These are phyloP conservation scores for Theretra japonica DNA, from an alignment of 2,888 invertebrate species.

Conservation along the genomic window DNA sequence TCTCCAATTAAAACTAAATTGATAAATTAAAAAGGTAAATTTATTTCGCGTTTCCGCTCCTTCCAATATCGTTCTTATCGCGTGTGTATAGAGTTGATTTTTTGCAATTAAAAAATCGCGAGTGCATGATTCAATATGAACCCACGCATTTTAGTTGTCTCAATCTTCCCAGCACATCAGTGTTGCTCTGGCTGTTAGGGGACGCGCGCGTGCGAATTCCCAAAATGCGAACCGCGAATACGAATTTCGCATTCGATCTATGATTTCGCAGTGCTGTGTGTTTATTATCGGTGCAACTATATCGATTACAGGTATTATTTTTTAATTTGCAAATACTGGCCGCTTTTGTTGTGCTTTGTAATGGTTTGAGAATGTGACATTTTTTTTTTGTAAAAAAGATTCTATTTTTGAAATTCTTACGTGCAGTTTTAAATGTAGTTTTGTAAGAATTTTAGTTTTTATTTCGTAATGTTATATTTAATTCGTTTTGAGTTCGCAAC, in stretches of 20 bases:
- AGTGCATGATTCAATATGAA: constrained; percentile 62
- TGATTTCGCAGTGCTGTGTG: constrained; percentile 23
- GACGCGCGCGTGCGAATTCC: constrained; percentile 67
- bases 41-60: constrained; percentile 39
- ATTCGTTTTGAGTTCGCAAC: background rate
- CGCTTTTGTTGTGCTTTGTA: background rate
- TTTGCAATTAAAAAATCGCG: constrained; percentile 43
- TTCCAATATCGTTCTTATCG: constrained; percentile 48
- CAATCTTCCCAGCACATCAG: constrained; percentile 68
- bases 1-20: constrained; percentile 58
- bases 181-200: constrained; percentile 57
- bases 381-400: background rate
- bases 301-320: constrained; percentile 7
- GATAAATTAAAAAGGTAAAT: constrained; percentile 64
- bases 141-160: constrained; percentile 75
- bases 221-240: constrained; percentile 38
- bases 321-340: background rate
- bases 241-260: constrained; percentile 29
- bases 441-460: background rate
- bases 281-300: constrained; percentile 12
- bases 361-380: background rate
- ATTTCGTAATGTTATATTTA: background rate
- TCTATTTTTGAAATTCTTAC: background rate
- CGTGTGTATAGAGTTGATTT: constrained; percentile 54
- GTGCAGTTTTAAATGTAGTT: background rate